Evolutionary conservation across 2,797 vertebrate genomes (phyloP).

Genomic region (Squalus acanthias): DNA sequence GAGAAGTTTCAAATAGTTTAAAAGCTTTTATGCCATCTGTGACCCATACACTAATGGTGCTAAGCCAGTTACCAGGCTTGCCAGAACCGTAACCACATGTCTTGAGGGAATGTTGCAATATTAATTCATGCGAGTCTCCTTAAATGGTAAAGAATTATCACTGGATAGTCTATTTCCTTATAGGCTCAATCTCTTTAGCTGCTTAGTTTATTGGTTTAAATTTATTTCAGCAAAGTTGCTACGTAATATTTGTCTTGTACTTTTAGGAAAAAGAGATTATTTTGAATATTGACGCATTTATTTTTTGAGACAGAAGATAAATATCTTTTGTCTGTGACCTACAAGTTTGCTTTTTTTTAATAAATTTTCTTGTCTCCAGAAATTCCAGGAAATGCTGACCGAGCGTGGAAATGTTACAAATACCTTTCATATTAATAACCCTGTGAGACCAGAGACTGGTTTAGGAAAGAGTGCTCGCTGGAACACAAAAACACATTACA

Average conservation of each 20-base stretch:
- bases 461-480: slow-evolving; percentile 38
- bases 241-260: neutral
- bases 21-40: neutral
- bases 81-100: neutral
- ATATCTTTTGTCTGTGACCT: slow-evolving; percentile 17
- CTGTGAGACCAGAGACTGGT: slow-evolving; percentile 36
- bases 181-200: neutral
- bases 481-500: slow-evolving; percentile 39
- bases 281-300: slow-evolving; percentile 6
- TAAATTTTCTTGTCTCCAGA: slow-evolving; percentile 51
- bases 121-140: slow-evolving; percentile 26
- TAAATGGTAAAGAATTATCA: slow-evolving; percentile 34
- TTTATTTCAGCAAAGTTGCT: neutral
- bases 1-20: slow-evolving; percentile 41
- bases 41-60: neutral
- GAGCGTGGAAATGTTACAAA: slow-evolving; percentile 50
- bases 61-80: slow-evolving; percentile 36
- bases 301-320: neutral
- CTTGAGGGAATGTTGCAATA: neutral
- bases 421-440: slow-evolving; percentile 53
- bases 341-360: neutral
- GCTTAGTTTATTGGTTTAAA: neutral
- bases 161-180: slow-evolving; percentile 30
- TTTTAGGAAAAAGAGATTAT: neutral
- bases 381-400: slow-evolving; percentile 46